phyloP scores from a whole-genome alignment of 30 jellyfish, hydroid and myxozoan species.

The Hydractinia symbiolongicarpus region DNA sequence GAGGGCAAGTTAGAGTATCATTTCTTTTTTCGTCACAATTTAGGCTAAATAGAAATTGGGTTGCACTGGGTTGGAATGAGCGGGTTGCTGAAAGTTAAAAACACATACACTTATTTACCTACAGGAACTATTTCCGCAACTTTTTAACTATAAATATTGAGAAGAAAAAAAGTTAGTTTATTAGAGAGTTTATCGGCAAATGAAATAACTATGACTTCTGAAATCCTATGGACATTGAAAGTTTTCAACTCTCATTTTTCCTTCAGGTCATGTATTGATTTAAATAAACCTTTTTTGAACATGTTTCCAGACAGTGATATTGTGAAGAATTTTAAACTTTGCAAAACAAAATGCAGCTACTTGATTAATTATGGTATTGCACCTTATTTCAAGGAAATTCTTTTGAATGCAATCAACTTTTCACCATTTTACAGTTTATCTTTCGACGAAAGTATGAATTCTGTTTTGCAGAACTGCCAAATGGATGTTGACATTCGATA shows the following conservation, averaged over 20 bases:
- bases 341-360: conserved; percentile 6
- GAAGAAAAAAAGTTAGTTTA: no score
- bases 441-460: conserved; percentile 4
- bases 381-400: conserved; percentile 6
- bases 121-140: no score
- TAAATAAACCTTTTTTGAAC: not conserved
- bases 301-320: conserved; percentile 27
- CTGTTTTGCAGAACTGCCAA: not conserved
- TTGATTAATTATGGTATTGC: not conserved
- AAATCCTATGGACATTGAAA: no score
- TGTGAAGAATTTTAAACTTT: not conserved
- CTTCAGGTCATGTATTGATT: not conserved
- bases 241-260: not conserved
- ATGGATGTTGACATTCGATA: not conserved
- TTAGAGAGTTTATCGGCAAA: no score
- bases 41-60: no score
- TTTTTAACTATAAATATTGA: no score
- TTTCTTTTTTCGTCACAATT: no score
- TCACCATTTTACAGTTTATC: not conserved
- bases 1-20: no score
- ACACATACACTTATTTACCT: no score
- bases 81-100: no score
- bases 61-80: no score
- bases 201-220: no score
- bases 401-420: not conserved